These are phyloP conservation scores for Wasmannia auropunctata DNA, from an alignment of 1,140 invertebrate genomes.

Conservation along the genomic window DNA sequence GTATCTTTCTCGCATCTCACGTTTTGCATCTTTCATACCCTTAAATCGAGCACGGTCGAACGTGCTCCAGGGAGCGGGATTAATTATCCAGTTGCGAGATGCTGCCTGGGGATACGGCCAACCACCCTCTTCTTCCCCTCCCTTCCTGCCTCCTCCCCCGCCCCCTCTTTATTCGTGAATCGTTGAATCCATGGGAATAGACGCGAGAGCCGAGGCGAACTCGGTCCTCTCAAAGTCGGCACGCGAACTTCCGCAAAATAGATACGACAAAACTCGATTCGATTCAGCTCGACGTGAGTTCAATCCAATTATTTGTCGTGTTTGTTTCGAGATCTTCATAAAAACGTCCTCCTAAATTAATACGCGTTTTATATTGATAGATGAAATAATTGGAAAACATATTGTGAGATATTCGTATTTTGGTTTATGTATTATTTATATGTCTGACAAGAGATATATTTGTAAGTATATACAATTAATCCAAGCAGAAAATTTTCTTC, in stretches of 20 bases:
- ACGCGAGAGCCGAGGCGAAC: background rate
- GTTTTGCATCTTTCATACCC: conserved; percentile 41
- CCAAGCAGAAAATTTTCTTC: background rate
- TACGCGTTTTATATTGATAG: background rate
- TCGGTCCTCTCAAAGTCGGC: background rate
- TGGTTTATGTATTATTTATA: background rate
- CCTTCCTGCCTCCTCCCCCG: too few relatives aligned
- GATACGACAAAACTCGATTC: background rate
- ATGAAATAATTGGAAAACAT: background rate
- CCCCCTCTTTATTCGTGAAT: conserved; percentile 3
- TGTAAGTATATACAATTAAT: background rate
- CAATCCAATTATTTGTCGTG: conserved; percentile 6
- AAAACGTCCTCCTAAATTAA: background rate
- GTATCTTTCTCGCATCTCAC: background rate
- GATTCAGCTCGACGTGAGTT: background rate
- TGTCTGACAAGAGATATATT: background rate
- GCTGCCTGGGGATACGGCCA: background rate
- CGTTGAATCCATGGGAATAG: conserved; percentile 5
- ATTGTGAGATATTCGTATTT: background rate
- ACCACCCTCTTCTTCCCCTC: background rate
- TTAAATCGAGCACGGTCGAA: conserved; percentile 45
- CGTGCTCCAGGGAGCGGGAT: conserved; percentile 5
- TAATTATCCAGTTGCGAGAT: conserved; percentile 47
- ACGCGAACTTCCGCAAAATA: conserved; percentile 2
- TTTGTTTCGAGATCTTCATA: background rate